phyloP scores from a whole-genome alignment of 2,797 vertebrate species.

The Streptopelia turtur region DNA sequence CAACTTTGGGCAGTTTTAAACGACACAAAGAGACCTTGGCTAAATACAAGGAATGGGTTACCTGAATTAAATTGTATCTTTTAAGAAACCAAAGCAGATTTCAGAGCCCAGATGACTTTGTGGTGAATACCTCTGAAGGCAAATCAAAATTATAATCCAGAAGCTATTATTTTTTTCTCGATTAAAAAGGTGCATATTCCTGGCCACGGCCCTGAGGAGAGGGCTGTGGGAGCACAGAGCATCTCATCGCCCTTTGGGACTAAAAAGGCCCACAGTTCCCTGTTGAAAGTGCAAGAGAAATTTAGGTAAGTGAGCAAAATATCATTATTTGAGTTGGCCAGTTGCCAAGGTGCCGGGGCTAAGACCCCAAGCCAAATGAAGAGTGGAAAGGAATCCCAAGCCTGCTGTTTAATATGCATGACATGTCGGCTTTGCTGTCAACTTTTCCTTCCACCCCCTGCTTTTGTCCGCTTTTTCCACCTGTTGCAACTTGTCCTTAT shows the following conservation, averaged over 20 bases:
- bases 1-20: not conserved
- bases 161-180: not conserved
- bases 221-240: not conserved
- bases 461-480: slow-evolving; percentile 39
- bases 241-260: not conserved
- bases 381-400: slow-evolving; percentile 18
- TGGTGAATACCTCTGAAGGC: not conserved
- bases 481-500: slow-evolving; percentile 55
- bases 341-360: not conserved
- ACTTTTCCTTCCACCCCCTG: slow-evolving; percentile 38
- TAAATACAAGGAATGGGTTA: not conserved
- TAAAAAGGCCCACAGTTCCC: not conserved
- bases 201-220: rapidly evolving
- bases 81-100: not conserved
- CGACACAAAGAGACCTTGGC: not conserved
- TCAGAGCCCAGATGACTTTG: not conserved
- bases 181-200: not conserved
- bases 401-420: slow-evolving; percentile 54
- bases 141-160: not conserved
- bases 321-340: slow-evolving; percentile 35
- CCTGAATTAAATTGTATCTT: not conserved
- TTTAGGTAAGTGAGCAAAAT: slow-evolving; percentile 52
- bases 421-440: slow-evolving; percentile 41
- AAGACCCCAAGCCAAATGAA: not conserved
- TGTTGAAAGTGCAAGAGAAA: not conserved